Percentiles rank a stretch among this genome's conserved stretches.
These are phyloP conservation scores for Leptosomus discolor DNA, from an alignment of 2,113 vertebrate species.

Conservation along the genomic window DNA sequence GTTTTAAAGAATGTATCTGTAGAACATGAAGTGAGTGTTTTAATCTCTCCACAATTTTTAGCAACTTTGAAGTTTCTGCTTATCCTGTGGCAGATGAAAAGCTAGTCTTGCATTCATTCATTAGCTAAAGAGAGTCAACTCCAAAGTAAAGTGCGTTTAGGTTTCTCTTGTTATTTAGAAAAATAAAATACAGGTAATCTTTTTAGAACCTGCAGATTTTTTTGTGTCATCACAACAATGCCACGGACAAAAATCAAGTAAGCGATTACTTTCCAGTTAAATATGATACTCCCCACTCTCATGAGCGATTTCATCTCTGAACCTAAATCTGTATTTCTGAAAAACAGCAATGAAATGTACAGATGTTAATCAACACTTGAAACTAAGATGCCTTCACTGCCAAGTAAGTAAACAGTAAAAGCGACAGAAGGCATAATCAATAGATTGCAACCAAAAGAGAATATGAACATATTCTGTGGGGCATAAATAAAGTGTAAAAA, in stretches of 20 bases:
- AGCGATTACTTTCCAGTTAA: not conserved
- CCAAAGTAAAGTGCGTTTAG: not conserved
- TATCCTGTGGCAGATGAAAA: not conserved
- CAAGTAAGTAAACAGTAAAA: not conserved
- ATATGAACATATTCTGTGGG: not conserved
- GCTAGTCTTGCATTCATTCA: not conserved
- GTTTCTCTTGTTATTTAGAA: not conserved
- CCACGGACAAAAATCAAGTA: not conserved
- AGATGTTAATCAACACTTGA: not conserved
- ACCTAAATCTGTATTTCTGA: not conserved
- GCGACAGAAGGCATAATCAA: not conserved
- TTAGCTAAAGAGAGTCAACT: not conserved
- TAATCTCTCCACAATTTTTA: conserved; percentile 47
- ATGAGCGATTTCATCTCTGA: not conserved
- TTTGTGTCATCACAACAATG: not conserved
- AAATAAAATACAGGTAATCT: not conserved
- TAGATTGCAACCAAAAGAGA: not conserved
- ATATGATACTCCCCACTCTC: not conserved
- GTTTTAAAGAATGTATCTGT: conserved; percentile 66
- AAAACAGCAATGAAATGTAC: not conserved
- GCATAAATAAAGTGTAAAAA: not conserved
- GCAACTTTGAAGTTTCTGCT: not conserved
- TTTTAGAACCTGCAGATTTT: not conserved
- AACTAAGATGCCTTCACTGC: not conserved
- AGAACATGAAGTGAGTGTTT: conserved; percentile 70